Evolutionary conservation across 2,113 vertebrate species (phyloP), one percentile per base, ranked within the genome.

Genomic region (Vicugna pacos): DNA sequence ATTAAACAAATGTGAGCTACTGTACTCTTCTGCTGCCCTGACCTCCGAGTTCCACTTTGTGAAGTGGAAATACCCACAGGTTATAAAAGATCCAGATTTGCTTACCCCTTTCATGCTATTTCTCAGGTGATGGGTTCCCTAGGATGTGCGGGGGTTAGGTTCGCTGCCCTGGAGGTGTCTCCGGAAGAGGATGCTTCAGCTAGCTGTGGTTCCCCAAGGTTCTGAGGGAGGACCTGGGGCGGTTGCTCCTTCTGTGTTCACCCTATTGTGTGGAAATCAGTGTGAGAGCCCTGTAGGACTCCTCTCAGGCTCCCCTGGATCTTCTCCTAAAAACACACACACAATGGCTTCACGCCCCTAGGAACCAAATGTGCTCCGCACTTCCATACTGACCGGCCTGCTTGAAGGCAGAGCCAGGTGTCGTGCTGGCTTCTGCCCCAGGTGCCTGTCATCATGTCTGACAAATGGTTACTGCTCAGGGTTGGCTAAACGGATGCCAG

Each of bases 151-250:
- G 22, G 46, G 54, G 2, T 19, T 30, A 19, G 13, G 22, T 6
- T 22, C 12, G 3, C 24, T 48, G 26, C 4, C 8, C 28, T 0
- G 3, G 1, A 52, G 80, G 26, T 46, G 28, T 30, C 13, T 1
- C 32, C 35, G 20, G 19, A 15, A 86, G 20, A 60, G 35, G 35
- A n/a, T 35, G 67, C 28, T 62, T 28, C 19, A 6, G 30, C 12
- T 42, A 58, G 28, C 32, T 62, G 7, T 1, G 26, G 17, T 69
- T 62, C n/a, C 38, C 26, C 72, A 64, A 32, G 50, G 38, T 56
- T 79, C 32, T 26, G 6, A 3, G 22, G 62, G 72, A 72, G 76
- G 75, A 65, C 35, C 15, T 19, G 12, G 64, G 52, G 1, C 1
- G 8, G 8, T 1, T 15, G 16, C 9, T 69, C 35, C 67, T 60